Conservation (phyloP, 2,888 invertebrate species). For the Cephalotes varians region DNA sequence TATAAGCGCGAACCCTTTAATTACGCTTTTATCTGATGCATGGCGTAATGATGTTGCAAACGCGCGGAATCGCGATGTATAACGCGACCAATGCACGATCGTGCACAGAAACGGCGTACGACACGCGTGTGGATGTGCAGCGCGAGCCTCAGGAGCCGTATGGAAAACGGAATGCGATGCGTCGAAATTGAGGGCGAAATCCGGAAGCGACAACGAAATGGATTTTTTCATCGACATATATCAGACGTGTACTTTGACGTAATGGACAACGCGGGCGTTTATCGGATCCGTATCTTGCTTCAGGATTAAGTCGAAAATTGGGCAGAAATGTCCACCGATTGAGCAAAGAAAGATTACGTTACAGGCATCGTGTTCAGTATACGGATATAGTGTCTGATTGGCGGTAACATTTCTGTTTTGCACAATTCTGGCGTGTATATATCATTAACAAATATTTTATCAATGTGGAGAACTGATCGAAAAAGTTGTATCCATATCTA, state of each 20-base stretch:
- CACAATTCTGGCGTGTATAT: neutral
- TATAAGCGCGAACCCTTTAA: slow-evolving; percentile 79
- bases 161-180: neutral
- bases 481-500: neutral
- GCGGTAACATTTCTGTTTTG: too few relatives aligned
- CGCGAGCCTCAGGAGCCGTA: slow-evolving; percentile 18
- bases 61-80: slow-evolving; percentile 71
- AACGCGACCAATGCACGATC: slow-evolving; percentile 11
- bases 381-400: neutral
- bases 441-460: neutral
- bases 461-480: neutral
- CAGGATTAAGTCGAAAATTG: slow-evolving; percentile 8
- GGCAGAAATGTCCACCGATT: neutral
- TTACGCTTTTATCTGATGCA: slow-evolving; percentile 82
- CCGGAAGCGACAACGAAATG: slow-evolving; percentile 31
- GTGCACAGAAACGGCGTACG: slow-evolving; percentile 11
- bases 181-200: slow-evolving; percentile 39
- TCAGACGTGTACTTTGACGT: neutral
- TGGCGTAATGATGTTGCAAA: slow-evolving; percentile 79
- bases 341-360: slow-evolving; percentile 43
- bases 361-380: neutral
- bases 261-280: slow-evolving; percentile 4
- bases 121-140: slow-evolving; percentile 18
- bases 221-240: neutral
- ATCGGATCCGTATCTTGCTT: neutral